Evolutionary conservation across 2,797 vertebrate genomes (phyloP).

Genomic region (Paedocypris micromegethes): DNA sequence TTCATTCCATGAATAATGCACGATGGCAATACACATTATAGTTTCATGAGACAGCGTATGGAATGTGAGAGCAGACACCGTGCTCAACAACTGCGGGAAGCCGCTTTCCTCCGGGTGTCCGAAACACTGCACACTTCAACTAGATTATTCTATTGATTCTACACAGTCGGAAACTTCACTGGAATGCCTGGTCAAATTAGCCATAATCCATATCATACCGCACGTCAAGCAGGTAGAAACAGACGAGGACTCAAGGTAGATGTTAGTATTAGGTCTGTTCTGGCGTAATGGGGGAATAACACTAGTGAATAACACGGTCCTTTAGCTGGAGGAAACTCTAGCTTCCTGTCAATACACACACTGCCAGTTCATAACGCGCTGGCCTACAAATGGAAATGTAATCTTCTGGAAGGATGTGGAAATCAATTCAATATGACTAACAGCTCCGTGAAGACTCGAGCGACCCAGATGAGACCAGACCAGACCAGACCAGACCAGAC

Average conservation of each 20-base stretch:
- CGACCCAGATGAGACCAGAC: constrained; percentile 9
- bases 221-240: too few relatives aligned
- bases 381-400: constrained; percentile 57
- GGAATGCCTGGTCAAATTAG: constrained; percentile 23
- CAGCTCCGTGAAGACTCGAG: constrained; percentile 35
- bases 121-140: neutral
- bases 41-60: constrained; percentile 57
- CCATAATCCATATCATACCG: constrained; percentile 10
- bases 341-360: constrained; percentile 57
- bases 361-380: constrained; percentile 48
- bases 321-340: constrained; percentile 51
- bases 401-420: constrained; percentile 57
- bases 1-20: constrained; percentile 67
- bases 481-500: constrained; percentile 21
- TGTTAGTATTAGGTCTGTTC: constrained; percentile 38
- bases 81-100: neutral
- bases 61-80: constrained; percentile 14
- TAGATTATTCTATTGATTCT: constrained; percentile 10
- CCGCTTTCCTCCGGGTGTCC: neutral
- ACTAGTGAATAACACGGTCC: constrained; percentile 42
- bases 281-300: constrained; percentile 41
- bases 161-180: constrained; percentile 5
- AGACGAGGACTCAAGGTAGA: constrained; percentile 6
- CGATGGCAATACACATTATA: constrained; percentile 64
- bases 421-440: constrained; percentile 47